These are phyloP conservation scores for Scomber scombrus DNA, from an alignment of 2,113 vertebrate genomes.

Conservation along the genomic window DNA sequence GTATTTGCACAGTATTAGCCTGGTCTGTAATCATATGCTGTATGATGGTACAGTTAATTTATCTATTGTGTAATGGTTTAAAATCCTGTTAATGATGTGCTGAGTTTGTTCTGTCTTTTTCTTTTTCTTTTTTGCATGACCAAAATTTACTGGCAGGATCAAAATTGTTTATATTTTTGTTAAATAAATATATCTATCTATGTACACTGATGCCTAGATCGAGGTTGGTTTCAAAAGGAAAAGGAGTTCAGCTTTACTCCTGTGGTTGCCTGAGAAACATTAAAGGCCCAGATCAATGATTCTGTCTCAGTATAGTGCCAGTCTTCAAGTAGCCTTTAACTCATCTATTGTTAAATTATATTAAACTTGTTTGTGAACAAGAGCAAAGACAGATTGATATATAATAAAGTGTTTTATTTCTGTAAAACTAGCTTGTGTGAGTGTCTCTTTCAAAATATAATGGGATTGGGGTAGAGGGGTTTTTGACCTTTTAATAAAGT, in stretches of 20 bases:
- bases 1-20: conserved; percentile 87
- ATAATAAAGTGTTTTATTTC: conserved; percentile 86
- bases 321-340: conserved; percentile 85
- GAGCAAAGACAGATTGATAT: conserved; percentile 67
- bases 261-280: conserved; percentile 70
- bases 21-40: conserved; percentile 76
- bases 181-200: conserved; percentile 63
- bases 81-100: conserved; percentile 76
- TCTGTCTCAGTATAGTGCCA: conserved; percentile 88
- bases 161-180: conserved; percentile 73
- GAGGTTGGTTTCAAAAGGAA: conserved; percentile 74
- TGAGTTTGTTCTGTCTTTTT: conserved; percentile 64
- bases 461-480: background rate
- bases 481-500: too few relatives aligned
- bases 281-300: conserved; percentile 82
- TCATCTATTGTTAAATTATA: conserved; percentile 83
- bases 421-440: conserved; percentile 61
- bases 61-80: conserved; percentile 71
- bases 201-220: conserved; percentile 73
- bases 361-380: conserved; percentile 83
- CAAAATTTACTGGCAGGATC: conserved; percentile 77
- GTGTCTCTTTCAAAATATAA: conserved; percentile 44
- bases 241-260: conserved; percentile 61
- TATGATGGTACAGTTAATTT: conserved; percentile 75
- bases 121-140: conserved; percentile 82